A percentile compares a stretch with the other conserved stretches of the same genome.
These are phyloP conservation scores for Egretta garzetta DNA, from an alignment of 2,113 vertebrate genomes.

Conservation along the genomic window DNA sequence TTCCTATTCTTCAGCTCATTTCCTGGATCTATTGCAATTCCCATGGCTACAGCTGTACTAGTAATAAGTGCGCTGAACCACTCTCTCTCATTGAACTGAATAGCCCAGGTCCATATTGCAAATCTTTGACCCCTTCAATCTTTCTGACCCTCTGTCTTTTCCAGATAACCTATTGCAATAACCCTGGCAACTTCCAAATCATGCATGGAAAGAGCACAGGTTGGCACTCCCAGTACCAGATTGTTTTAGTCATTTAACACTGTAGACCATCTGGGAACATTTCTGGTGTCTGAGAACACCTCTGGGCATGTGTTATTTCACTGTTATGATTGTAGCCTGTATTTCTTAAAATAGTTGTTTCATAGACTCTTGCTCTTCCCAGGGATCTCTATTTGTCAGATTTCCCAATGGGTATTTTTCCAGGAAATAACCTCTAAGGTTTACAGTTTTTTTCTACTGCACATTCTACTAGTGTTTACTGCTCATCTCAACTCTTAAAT, in stretches of 20 bases:
- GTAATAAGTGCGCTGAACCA: not conserved
- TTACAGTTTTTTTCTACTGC: not conserved
- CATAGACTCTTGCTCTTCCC: not conserved
- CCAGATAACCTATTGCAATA: not conserved
- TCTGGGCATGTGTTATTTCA: not conserved
- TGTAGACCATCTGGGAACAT: not conserved
- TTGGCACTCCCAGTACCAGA: not conserved
- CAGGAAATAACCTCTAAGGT: not conserved
- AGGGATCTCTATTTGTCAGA: not conserved
- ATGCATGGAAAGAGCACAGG: not conserved
- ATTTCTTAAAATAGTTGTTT: not conserved
- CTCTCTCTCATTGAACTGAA: not conserved
- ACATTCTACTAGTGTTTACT: not conserved
- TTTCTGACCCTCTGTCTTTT: not conserved
- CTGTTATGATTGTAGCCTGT: not conserved
- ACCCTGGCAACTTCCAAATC: not conserved
- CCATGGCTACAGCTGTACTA: not conserved
- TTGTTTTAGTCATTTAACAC: not conserved
- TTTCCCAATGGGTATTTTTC: not conserved
- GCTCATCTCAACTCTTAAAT: not conserved
- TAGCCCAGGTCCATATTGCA: fast-evolving
- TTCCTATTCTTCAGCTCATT: not conserved
- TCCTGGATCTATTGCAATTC: not conserved
- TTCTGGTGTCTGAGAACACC: not conserved
- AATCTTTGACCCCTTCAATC: not conserved